These are phyloP conservation scores for Aphelenchoides besseyi DNA, from an alignment of 1,140 invertebrate species.

Conservation along the genomic window DNA sequence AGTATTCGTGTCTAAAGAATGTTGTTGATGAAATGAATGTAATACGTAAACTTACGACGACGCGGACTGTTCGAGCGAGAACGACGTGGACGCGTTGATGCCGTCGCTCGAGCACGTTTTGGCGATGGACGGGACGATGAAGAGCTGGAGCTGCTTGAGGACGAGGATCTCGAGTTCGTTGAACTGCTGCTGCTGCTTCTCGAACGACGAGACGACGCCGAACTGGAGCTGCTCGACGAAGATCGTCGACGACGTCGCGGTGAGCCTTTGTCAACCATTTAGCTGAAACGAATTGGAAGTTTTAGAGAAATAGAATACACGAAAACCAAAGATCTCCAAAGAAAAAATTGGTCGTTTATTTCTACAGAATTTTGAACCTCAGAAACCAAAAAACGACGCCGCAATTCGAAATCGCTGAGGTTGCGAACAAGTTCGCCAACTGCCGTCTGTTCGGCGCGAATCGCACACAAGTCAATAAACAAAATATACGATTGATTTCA, in stretches of 20 bases:
- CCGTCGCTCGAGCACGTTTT: slow-evolving; percentile 46
- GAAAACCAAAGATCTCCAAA: no score
- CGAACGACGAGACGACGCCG: slow-evolving; percentile 67
- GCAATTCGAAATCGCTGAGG: no score
- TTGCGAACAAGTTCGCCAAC: no score
- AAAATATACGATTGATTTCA: no score
- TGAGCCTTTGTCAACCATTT: slow-evolving; percentile 17
- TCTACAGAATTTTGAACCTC: no score
- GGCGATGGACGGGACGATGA: slow-evolving; percentile 51
- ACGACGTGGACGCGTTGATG: slow-evolving; percentile 21
- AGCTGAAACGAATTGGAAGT: slow-evolving; percentile 1
- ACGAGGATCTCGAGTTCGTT: slow-evolving; percentile 65
- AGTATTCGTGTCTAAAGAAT: slow-evolving; percentile 17
- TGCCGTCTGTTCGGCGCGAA: no score
- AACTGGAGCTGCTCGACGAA: slow-evolving; percentile 64
- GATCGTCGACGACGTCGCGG: slow-evolving; percentile 31
- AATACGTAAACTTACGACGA: background rate
- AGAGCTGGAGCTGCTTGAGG: slow-evolving; percentile 66
- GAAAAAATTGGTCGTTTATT: no score
- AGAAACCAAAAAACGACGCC: no score
- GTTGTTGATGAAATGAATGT: slow-evolving; percentile 64
- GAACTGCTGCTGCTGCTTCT: slow-evolving; percentile 66
- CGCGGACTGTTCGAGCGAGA: slow-evolving; percentile 47
- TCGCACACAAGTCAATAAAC: no score
- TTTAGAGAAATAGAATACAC: background rate